Conservation (phyloP, 2,797 vertebrate species). For the Sebastolobus alascanus region DNA sequence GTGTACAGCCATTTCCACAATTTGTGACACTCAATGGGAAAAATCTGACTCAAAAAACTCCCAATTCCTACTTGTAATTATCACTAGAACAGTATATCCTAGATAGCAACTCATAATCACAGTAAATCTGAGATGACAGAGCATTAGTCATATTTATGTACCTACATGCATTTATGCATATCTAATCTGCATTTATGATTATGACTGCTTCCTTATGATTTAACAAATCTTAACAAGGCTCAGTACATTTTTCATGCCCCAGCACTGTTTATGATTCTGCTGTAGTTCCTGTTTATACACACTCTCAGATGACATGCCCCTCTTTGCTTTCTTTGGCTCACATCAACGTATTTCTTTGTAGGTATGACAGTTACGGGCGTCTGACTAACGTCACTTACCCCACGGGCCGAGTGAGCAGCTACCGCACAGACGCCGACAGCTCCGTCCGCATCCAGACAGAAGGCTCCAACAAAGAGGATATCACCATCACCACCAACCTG, state of each 20-base stretch:
- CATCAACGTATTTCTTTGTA: constrained; percentile 74
- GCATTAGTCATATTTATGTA: constrained; percentile 50
- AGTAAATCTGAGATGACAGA: constrained; percentile 34
- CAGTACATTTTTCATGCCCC: neutral
- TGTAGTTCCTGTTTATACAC: constrained; percentile 21
- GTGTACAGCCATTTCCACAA: constrained; percentile 48
- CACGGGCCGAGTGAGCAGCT: constrained; percentile 96
- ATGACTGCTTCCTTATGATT: constrained; percentile 26
- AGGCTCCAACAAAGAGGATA: constrained; percentile 95
- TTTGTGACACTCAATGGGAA: constrained; percentile 45
- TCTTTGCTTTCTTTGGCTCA: constrained; percentile 42
- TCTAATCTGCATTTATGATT: constrained; percentile 41
- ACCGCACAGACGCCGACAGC: constrained; percentile 93
- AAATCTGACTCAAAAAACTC: constrained; percentile 19
- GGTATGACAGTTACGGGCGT: constrained; percentile 96
- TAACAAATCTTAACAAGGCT: constrained; percentile 23
- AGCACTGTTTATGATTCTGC: constrained; percentile 45
- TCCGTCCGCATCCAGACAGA: constrained; percentile 94
- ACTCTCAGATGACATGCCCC: constrained; percentile 17
- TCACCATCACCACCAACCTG: constrained; percentile 97
- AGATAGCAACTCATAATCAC: constrained; percentile 32
- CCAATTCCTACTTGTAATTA: constrained; percentile 37
- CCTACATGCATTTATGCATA: constrained; percentile 34
- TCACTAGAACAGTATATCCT: constrained; percentile 23
- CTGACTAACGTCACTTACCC: constrained; percentile 98